Percentiles rank a stretch among this genome's conserved stretches.
Conservation (phyloP, 1,140 invertebrate genomes). For the Aphelenchoides besseyi region DNA sequence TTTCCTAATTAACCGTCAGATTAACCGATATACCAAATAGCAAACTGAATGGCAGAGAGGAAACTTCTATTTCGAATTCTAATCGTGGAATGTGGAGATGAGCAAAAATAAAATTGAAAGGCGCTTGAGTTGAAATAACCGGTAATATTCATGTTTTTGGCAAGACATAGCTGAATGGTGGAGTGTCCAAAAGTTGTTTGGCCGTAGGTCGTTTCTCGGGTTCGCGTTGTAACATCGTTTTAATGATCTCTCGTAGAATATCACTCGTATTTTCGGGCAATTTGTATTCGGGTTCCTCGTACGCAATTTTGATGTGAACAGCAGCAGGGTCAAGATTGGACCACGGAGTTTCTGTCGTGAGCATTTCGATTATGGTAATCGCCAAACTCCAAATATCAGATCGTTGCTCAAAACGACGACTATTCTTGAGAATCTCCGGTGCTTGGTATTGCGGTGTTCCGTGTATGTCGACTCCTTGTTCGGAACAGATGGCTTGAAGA, state of each 20-base stretch:
- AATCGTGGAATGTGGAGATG: neutral
- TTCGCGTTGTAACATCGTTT: slow-evolving; percentile 26
- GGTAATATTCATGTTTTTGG: neutral
- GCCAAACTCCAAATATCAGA: slow-evolving; percentile 33
- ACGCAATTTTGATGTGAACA: slow-evolving; percentile 43
- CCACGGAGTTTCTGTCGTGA: slow-evolving; percentile 43
- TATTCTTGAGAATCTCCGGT: slow-evolving; percentile 38
- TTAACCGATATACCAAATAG: neutral
- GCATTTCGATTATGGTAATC: slow-evolving; percentile 37
- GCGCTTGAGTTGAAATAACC: neutral
- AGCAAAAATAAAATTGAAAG: neutral
- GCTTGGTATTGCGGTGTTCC: slow-evolving; percentile 43
- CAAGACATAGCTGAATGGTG: slow-evolving; percentile 24
- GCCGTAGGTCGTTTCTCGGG: slow-evolving; percentile 38
- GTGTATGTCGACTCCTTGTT: slow-evolving; percentile 43
- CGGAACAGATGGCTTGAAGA: slow-evolving; percentile 47
- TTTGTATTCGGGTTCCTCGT: slow-evolving; percentile 26
- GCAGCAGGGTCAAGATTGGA: slow-evolving; percentile 34
- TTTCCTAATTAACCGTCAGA: neutral
- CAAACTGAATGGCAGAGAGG: neutral
- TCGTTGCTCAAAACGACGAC: slow-evolving; percentile 36
- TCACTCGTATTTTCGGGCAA: slow-evolving; percentile 10
- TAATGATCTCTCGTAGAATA: slow-evolving; percentile 7
- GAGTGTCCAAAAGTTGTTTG: slow-evolving; percentile 25
- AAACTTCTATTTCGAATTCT: neutral